Evolutionary conservation across 2,888 invertebrate species (phyloP).

Genomic region (Oconnorella tubifera): DNA sequence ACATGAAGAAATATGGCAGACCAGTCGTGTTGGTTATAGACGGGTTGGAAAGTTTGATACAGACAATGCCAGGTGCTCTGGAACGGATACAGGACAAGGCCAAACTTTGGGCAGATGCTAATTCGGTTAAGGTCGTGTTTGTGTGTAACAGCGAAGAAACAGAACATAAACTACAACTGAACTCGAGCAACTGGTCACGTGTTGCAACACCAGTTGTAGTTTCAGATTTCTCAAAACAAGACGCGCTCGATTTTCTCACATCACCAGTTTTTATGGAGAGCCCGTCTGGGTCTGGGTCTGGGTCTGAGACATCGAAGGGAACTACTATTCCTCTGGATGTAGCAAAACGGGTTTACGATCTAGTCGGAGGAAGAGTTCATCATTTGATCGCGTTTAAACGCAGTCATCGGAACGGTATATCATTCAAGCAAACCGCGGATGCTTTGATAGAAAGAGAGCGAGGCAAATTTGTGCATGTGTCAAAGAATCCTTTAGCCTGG

Average conservation of each 20-base stretch:
- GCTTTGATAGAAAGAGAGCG: slow-evolving; percentile 25
- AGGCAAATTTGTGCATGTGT: slow-evolving; percentile 32
- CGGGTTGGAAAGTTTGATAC: slow-evolving; percentile 23
- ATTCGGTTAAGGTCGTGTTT: slow-evolving; percentile 36
- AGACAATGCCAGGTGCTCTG: slow-evolving; percentile 25
- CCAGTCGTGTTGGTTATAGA: slow-evolving; percentile 37
- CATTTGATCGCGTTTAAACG: slow-evolving; percentile 27
- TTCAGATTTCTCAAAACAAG: slow-evolving; percentile 24
- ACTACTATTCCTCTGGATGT: slow-evolving; percentile 15
- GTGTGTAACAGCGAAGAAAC: slow-evolving; percentile 30
- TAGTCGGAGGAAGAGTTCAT: slow-evolving; percentile 33
- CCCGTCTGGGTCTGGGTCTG: background rate
- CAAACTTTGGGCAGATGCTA: slow-evolving; percentile 38
- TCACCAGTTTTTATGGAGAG: slow-evolving; percentile 12
- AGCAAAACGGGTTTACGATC: slow-evolving; percentile 21
- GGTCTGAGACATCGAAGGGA: too few species aligned
- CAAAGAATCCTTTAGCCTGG: slow-evolving; percentile 17
- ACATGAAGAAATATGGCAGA: slow-evolving; percentile 9
- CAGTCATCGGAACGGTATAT: slow-evolving; percentile 15
- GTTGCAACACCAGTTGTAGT: slow-evolving; percentile 29
- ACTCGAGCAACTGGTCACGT: slow-evolving; percentile 34
- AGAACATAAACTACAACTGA: slow-evolving; percentile 21
- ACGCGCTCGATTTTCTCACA: slow-evolving; percentile 25
- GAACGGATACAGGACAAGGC: slow-evolving; percentile 33
- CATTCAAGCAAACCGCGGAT: slow-evolving; percentile 16